Conservation (phyloP, 2,113 vertebrate genomes). For the Chinchilla lanigera region DNA sequence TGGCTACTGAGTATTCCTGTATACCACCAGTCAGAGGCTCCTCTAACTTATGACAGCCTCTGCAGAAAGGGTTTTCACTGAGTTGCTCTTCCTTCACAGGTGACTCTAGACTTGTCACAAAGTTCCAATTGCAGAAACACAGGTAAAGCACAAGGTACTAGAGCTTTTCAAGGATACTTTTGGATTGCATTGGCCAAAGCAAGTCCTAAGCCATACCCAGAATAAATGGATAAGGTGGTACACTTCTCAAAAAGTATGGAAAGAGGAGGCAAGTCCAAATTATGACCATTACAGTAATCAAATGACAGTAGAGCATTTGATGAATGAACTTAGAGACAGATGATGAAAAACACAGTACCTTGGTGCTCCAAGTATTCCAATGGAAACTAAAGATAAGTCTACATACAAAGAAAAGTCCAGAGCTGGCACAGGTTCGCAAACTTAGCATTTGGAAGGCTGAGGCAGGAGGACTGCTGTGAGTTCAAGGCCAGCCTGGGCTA, state of each 20-base stretch:
- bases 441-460: background rate
- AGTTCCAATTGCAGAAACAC: background rate
- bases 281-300: background rate
- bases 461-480: background rate
- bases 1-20: background rate
- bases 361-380: background rate
- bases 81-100: background rate
- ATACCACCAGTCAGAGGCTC: too few species aligned
- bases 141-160: background rate
- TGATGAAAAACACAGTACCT: background rate
- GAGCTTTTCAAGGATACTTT: background rate
- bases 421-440: background rate
- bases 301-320: background rate
- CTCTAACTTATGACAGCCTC: background rate
- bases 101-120: background rate
- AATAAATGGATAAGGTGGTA: background rate
- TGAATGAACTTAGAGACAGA: background rate
- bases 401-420: background rate
- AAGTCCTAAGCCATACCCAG: background rate
- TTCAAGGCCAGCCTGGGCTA: background rate
- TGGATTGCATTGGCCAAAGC: background rate
- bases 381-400: background rate
- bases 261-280: background rate
- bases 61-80: background rate
- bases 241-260: background rate